Evolutionary conservation across 2,113 vertebrate species (phyloP).

Genomic region (Leptobrachium ailaonicum): DNA sequence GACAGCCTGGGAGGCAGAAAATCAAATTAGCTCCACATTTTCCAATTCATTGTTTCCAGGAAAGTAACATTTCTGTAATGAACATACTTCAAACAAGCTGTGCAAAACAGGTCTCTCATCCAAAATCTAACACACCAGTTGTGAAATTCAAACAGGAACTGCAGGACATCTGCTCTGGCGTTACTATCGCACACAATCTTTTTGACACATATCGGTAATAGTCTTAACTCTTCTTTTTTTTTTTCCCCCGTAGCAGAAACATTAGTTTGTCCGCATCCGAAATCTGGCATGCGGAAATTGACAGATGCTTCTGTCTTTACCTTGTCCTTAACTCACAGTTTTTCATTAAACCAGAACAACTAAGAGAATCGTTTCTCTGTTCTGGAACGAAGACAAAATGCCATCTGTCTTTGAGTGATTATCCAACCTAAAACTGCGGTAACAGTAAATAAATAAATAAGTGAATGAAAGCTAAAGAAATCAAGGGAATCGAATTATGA

Average conservation of each 20-base stretch:
- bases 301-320: slow-evolving; percentile 78
- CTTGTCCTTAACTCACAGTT: slow-evolving; percentile 77
- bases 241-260: slow-evolving; percentile 64
- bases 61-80: slow-evolving; percentile 73
- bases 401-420: slow-evolving; percentile 78
- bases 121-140: slow-evolving; percentile 72
- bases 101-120: slow-evolving; percentile 62
- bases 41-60: slow-evolving; percentile 71
- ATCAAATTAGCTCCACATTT: slow-evolving; percentile 68
- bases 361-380: slow-evolving; percentile 74
- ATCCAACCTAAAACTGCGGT: slow-evolving; percentile 73
- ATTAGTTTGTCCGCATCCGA: slow-evolving; percentile 73
- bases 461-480: slow-evolving; percentile 9
- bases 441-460: slow-evolving; percentile 9
- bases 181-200: slow-evolving; percentile 74
- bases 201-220: slow-evolving; percentile 71
- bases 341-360: slow-evolving; percentile 71
- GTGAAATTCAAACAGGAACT: slow-evolving; percentile 73
- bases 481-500: slow-evolving; percentile 3
- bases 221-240: slow-evolving; percentile 64
- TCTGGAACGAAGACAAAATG: slow-evolving; percentile 74
- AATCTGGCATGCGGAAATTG: slow-evolving; percentile 67
- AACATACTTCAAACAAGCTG: slow-evolving; percentile 72
- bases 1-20: slow-evolving; percentile 60
- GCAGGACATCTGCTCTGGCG: slow-evolving; percentile 74